A percentile compares a stretch with the other conserved stretches of the same genome.
Evolutionary conservation across 2,113 vertebrate species (phyloP).

Genomic region (Callospermophilus lateralis): DNA sequence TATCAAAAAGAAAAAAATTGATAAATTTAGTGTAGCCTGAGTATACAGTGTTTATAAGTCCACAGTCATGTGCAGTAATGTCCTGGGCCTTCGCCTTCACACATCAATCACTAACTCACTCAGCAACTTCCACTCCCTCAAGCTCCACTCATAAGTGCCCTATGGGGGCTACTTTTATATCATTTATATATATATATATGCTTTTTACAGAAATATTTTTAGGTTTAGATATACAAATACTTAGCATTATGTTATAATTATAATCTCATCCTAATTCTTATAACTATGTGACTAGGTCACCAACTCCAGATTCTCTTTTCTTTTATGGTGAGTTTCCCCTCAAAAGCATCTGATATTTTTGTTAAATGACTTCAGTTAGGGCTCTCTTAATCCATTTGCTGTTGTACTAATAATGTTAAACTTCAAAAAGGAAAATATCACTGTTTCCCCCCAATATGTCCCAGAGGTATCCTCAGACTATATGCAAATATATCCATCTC

Average conservation of each 20-base stretch:
- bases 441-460: not conserved
- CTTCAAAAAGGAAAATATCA: not conserved
- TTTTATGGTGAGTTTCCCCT: not conserved
- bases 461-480: not conserved
- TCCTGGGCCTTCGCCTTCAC: not conserved
- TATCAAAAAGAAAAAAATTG: not conserved
- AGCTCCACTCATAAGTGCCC: not conserved
- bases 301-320: not conserved
- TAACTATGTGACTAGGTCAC: not conserved
- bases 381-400: not conserved
- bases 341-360: not conserved
- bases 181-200: no score
- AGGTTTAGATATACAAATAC: not conserved
- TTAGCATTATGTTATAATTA: not conserved
- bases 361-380: not conserved
- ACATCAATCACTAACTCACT: not conserved
- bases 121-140: not conserved
- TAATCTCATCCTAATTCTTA: not conserved
- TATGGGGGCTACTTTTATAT: not conserved
- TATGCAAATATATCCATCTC: not conserved
- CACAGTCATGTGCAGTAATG: not conserved
- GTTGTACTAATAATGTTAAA: slow-evolving; percentile 21
- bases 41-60: not conserved
- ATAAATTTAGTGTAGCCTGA: not conserved
- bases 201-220: not conserved